These are phyloP conservation scores for Hipposideros armiger DNA, from an alignment of 2,113 vertebrate genomes.

Conservation along the genomic window DNA sequence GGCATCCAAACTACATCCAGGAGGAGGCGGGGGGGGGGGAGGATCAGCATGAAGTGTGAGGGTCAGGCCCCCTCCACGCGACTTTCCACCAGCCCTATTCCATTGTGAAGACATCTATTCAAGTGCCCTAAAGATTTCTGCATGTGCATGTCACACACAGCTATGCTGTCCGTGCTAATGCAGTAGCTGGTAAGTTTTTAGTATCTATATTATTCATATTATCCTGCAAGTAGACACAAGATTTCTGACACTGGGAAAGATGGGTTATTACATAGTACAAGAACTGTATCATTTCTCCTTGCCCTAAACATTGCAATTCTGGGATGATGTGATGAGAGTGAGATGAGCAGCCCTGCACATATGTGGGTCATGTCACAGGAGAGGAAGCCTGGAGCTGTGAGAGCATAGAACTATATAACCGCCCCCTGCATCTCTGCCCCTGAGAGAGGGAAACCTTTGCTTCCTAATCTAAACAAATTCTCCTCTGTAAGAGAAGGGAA, in stretches of 20 bases:
- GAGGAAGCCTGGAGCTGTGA: neutral
- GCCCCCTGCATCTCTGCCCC: neutral
- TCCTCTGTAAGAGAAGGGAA: neutral
- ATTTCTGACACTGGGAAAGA: neutral
- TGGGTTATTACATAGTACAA: neutral
- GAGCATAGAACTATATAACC: neutral
- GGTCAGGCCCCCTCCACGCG: neutral
- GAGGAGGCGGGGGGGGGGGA: neutral
- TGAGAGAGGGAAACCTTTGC: neutral
- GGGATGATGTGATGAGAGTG: neutral
- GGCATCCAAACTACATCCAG: neutral
- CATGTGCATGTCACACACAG: neutral
- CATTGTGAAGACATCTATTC: neutral
- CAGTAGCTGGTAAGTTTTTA: neutral
- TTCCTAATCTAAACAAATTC: neutral
- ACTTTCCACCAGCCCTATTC: neutral
- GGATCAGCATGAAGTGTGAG: neutral
- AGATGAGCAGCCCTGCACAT: too few species aligned
- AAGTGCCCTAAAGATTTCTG: neutral
- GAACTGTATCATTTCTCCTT: neutral
- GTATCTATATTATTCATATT: neutral
- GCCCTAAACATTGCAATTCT: neutral
- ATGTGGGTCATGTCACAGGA: neutral
- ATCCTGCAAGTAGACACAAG: neutral
- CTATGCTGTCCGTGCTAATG: neutral